phyloP scores from a whole-genome alignment of 2,113 vertebrate genomes.

The Pithys albifrons region DNA sequence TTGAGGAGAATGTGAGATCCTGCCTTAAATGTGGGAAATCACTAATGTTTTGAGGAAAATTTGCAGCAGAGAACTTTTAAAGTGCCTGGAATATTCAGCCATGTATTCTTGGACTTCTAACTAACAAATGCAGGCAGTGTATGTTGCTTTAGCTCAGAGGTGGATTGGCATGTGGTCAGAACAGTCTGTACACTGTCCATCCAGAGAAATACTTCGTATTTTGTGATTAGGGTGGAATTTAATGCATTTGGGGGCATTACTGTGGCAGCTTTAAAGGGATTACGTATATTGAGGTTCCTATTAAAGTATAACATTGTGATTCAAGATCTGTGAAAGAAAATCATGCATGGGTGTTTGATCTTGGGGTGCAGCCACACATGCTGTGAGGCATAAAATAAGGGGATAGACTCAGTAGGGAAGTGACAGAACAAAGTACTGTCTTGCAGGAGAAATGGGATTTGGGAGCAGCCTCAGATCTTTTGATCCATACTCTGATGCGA shows the following conservation, averaged over 20 bases:
- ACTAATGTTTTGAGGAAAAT: neutral
- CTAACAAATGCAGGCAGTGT: neutral
- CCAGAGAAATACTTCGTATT: constrained; percentile 41
- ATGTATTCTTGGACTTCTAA: neutral
- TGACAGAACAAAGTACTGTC: constrained; percentile 71
- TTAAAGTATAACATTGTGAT: constrained; percentile 69
- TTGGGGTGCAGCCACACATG: constrained; percentile 66
- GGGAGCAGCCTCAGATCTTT: constrained; percentile 60
- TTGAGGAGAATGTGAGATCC: neutral
- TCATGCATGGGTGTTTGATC: constrained; percentile 70
- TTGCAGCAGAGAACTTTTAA: neutral
- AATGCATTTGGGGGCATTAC: constrained; percentile 59
- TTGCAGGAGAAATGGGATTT: constrained; percentile 73
- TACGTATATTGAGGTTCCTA: constrained; percentile 62
- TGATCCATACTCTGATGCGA: constrained; percentile 61
- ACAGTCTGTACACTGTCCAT: constrained; percentile 2
- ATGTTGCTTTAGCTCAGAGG: neutral
- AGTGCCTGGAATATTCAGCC: neutral
- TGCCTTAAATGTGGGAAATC: neutral
- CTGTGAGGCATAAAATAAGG: constrained; percentile 71
- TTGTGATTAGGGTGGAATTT: constrained; percentile 47
- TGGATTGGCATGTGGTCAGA: constrained; percentile 28
- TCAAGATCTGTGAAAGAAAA: constrained; percentile 72
- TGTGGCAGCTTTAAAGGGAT: constrained; percentile 61
- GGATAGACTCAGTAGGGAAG: constrained; percentile 67